Conservation (phyloP, 1,140 invertebrate genomes). For the Trypoxylus dichotomus region DNA sequence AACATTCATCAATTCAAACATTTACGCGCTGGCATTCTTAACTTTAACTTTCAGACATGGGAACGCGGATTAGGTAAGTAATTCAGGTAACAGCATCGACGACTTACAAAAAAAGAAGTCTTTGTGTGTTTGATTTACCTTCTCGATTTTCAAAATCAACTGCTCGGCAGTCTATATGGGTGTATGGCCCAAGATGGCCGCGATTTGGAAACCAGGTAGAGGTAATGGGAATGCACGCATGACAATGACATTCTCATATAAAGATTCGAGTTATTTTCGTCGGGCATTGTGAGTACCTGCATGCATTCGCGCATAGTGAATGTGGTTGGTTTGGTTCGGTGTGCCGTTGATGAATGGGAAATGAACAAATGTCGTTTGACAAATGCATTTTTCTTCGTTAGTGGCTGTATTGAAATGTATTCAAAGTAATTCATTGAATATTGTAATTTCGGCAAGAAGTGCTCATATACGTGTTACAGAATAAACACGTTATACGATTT, state of each 20-base stretch:
- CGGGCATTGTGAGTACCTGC: not conserved
- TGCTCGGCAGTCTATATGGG: not conserved
- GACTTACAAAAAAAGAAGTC: conserved; percentile 1
- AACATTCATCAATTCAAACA: not conserved
- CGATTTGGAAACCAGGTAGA: not conserved
- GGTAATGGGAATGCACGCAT: not conserved
- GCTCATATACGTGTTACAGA: too few relatives aligned
- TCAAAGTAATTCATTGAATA: too few relatives aligned
- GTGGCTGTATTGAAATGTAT: not conserved
- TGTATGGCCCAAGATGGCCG: not conserved
- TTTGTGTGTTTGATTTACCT: conserved; percentile 24
- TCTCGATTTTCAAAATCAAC: conserved; percentile 23
- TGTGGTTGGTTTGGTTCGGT: too few relatives aligned
- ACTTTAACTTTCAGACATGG: conserved; percentile 19
- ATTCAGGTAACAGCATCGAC: conserved; percentile 7
- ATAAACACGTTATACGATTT: too few relatives aligned
- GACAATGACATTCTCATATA: not conserved
- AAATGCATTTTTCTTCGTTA: not conserved
- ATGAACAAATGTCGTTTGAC: not conserved
- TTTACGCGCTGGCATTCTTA: not conserved
- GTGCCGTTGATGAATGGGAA: not conserved
- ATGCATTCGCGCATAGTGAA: not conserved
- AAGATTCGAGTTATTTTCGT: not conserved
- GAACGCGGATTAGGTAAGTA: conserved; percentile 13
- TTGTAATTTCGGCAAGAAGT: too few relatives aligned